Evolutionary conservation across 2,797 vertebrate species (phyloP).

Genomic region (Manis pentadactyla): DNA sequence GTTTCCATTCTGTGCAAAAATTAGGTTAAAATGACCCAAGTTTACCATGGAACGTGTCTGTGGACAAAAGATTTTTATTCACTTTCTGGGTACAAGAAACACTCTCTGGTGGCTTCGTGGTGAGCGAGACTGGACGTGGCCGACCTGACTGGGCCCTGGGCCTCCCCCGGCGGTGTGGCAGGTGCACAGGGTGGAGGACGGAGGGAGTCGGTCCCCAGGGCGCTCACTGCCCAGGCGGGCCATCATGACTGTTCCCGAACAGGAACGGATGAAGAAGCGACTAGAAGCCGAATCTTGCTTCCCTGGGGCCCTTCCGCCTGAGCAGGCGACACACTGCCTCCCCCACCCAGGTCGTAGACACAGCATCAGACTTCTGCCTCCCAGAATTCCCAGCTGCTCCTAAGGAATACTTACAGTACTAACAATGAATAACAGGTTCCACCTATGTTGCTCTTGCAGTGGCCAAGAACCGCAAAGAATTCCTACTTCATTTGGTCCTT

Average conservation of each 20-base stretch:
- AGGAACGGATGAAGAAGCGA: neutral
- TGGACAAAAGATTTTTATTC: neutral
- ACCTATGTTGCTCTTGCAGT: neutral
- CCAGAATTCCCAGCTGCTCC: neutral
- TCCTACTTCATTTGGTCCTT: neutral
- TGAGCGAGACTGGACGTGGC: neutral
- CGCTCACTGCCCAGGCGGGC: too few species aligned
- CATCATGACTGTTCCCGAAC: neutral
- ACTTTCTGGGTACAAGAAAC: neutral
- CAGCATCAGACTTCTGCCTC: neutral
- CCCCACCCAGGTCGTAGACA: rapidly evolving
- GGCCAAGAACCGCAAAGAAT: neutral
- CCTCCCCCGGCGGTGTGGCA: neutral
- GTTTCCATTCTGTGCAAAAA: neutral
- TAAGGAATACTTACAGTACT: neutral
- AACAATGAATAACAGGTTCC: too few species aligned
- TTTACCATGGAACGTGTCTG: neutral
- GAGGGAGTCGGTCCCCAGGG: neutral
- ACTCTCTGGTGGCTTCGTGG: rapidly evolving
- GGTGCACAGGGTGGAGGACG: neutral
- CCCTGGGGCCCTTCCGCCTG: neutral
- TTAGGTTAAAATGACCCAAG: neutral
- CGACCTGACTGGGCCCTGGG: too few species aligned
- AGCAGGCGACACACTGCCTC: too few species aligned
- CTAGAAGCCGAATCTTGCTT: neutral